These are phyloP conservation scores for Paedocypris micromegethes DNA, from an alignment of 2,797 vertebrate genomes.

Conservation along the genomic window DNA sequence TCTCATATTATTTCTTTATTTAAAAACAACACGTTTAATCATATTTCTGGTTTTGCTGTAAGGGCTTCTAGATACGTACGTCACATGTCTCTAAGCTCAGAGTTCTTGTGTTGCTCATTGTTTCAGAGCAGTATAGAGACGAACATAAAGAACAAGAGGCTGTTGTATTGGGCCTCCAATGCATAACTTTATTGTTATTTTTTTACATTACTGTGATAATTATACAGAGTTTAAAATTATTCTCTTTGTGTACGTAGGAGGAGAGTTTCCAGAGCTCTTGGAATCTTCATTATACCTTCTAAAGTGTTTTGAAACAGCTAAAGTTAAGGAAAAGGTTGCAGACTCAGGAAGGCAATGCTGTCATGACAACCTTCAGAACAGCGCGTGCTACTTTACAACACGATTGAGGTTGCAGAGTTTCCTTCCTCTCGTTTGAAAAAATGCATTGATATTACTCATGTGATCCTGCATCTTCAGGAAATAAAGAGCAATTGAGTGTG, in stretches of 20 bases:
- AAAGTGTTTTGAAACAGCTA: neutral
- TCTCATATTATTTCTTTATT: too few relatives aligned
- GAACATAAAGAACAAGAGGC: too few relatives aligned
- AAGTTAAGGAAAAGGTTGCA: neutral
- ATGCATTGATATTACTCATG: neutral
- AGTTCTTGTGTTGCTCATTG: too few relatives aligned
- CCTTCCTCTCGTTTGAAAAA: slow-evolving; percentile 20
- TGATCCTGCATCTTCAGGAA: neutral
- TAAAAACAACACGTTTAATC: too few relatives aligned
- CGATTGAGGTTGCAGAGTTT: slow-evolving; percentile 8
- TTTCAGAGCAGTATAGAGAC: too few relatives aligned
- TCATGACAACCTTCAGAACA: slow-evolving; percentile 19
- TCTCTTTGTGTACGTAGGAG: slow-evolving; percentile 4
- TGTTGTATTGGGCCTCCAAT: too few relatives aligned
- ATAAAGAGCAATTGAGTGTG: neutral
- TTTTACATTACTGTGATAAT: neutral
- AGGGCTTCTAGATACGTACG: too few relatives aligned
- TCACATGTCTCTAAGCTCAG: too few relatives aligned
- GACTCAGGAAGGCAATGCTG: slow-evolving; percentile 1
- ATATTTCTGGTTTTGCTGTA: too few relatives aligned
- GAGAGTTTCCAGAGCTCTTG: neutral
- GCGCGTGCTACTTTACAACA: neutral
- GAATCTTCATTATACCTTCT: neutral
- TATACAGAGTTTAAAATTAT: neutral
- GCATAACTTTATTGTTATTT: too few relatives aligned